Evolutionary conservation across 2,888 invertebrate species (phyloP), one percentile per base, ranked within the genome.

Genomic region (Mesochorus sp.): DNA sequence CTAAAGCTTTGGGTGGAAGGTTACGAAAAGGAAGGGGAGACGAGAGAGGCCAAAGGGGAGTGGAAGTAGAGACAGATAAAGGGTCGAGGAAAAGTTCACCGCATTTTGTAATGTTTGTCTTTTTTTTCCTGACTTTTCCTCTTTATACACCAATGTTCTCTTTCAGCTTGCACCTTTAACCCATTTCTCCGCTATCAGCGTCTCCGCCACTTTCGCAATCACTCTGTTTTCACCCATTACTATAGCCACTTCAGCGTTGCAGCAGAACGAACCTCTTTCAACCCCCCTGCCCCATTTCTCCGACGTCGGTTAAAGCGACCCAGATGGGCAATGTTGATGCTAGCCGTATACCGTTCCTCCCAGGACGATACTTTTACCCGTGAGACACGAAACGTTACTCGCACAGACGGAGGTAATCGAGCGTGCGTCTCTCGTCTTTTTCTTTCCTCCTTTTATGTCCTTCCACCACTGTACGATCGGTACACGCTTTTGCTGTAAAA

Each of bases 391-490:
- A 71, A 42, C 59, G 59, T 71, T 42, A 55, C 59, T 61, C 39
- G 51, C 49, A 62, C 31, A 72, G 53, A 62, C 71, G 53, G 49
- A 44, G 62, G 59, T 72, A 72, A 72, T 72, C 62, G 62, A 53
- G 61, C 53, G 71, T 62, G 61, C 47, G 12, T 39, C 1, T 39
- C 44, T 47, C 42, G 55, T 70, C 59, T 39, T 59, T 59, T 59
- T 70, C 28, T n/a, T 39, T 12, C 14, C 2, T 49, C 26, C 28
- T 44, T 28, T 44, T 44, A 31, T n/a, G n/a, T n/a, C n/a, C n/a
- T n/a, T n/a, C n/a, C n/a, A n/a, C n/a, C n/a, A n/a, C n/a, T n/a
- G n/a, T n/a, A n/a, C n/a, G n/a, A n/a, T n/a, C n/a, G n/a, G n/a
- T n/a, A n/a, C n/a, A n/a, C n/a, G n/a, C 4, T 1, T n/a, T 19